Base-by-base conservation (phyloP, 1,140 invertebrate genomes). In the Trypoxylus dichotomus region DNA sequence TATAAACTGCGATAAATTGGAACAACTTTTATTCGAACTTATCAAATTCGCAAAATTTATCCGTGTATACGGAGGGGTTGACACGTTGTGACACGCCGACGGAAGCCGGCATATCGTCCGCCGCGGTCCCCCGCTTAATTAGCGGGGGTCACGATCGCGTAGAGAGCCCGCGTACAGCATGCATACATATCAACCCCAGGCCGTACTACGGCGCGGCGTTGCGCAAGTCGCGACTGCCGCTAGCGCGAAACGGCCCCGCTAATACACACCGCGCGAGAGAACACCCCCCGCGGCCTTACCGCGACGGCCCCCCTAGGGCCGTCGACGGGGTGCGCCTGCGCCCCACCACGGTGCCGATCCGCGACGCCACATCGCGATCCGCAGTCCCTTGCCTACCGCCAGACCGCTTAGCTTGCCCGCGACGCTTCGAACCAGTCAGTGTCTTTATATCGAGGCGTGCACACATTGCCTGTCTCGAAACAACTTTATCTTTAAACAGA, bases 371-470 rank as follows among this genome's bases (percentile, higher is more conserved):
- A 47, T 80, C 80, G 81, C 82, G 79, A 79, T 76, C 80, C 77
- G 78, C 85, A 86, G 85, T 86, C 84, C 85, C 85, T 85, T 81
- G 85, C 85, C 80, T 86, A 85, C 84, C 83, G 85, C 85, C 85
- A 85, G 85, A 85, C 82, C 85, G 85, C 85, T 86, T 86, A 85
- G 85, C 85, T 86, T 86, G 85, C 84, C 84, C 84, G 85, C 85
- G 84, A 84, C 83, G 84, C 84, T 85, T 85, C 83, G 82, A 82
- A 83, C 80, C 83, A 83, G 81, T 83, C 83, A 82, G 83, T 84
- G 83, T 85, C 83, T 85, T 83, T 84, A 83, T 85, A 84, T 81
- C 85, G 85, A 85, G 84, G 83, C 82, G 84, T 83, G 83, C 82
- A 83, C 82, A 82, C 74, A 82, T 79, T 72, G 74, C 74, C 60